Conservation (phyloP, 2,888 invertebrate genomes). For the Trilocha varians region DNA sequence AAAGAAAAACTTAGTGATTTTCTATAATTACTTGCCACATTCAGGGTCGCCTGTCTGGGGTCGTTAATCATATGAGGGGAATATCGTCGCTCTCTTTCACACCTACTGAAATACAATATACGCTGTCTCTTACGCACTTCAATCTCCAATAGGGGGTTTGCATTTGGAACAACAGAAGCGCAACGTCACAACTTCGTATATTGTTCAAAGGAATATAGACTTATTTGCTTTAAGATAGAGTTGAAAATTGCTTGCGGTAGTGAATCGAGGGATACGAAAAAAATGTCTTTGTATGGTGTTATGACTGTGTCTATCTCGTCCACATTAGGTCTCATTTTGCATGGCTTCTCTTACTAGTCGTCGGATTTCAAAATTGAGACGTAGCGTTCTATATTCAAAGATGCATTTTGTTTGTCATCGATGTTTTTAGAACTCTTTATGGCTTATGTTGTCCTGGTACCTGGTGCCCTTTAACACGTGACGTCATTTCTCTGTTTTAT, state of each 20-base stretch:
- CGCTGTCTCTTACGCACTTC: slow-evolving; percentile 17
- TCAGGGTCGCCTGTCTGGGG: slow-evolving; percentile 9
- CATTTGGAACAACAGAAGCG: slow-evolving; percentile 1
- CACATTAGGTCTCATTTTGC: not conserved
- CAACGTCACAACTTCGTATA: not conserved
- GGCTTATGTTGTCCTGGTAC: slow-evolving; percentile 41
- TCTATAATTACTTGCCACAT: slow-evolving; percentile 26
- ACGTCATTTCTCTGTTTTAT: slow-evolving; percentile 51
- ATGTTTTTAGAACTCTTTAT: slow-evolving; percentile 17
- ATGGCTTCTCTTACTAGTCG: not conserved
- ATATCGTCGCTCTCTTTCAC: slow-evolving; percentile 14
- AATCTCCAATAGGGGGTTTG: slow-evolving; percentile 17
- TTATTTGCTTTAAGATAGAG: not conserved
- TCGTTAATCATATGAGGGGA: slow-evolving; percentile 21
- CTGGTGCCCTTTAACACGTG: slow-evolving; percentile 55
- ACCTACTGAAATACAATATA: slow-evolving; percentile 1
- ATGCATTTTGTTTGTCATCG: not conserved
- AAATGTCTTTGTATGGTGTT: not conserved
- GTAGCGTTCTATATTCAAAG: too few relatives aligned
- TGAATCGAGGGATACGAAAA: not conserved
- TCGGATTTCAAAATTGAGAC: too few relatives aligned
- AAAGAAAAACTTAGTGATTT: slow-evolving; percentile 9
- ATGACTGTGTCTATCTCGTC: not conserved
- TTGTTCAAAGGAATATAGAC: not conserved
- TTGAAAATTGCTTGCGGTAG: slow-evolving; percentile 7